Evolutionary conservation across 2,888 invertebrate genomes (phyloP).

Genomic region (Hydroisotoma schaefferi): DNA sequence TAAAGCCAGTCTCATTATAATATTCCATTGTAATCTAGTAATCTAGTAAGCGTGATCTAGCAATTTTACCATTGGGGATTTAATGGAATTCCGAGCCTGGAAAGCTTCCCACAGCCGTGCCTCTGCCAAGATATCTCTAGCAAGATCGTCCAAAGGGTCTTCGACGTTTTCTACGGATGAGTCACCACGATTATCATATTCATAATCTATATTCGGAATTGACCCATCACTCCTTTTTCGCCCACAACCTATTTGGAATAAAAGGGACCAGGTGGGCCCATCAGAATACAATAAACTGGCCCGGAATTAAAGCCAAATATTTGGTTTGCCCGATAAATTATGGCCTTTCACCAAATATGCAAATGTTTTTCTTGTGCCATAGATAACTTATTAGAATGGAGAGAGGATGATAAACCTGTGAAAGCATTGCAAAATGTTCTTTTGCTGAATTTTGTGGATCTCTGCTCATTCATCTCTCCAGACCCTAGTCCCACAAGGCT

Average conservation of each 20-base stretch:
- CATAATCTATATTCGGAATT: constrained; percentile 11
- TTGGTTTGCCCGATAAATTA: neutral
- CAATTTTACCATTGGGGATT: constrained; percentile 27
- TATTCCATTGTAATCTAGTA: too few relatives aligned
- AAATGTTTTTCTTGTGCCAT: too few relatives aligned
- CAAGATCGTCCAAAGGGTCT: constrained; percentile 64
- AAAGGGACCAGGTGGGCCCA: neutral
- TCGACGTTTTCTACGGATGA: constrained; percentile 23
- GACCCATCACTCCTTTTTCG: constrained; percentile 16
- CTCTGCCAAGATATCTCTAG: constrained; percentile 73
- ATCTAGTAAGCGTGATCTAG: neutral
- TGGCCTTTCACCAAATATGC: too few relatives aligned
- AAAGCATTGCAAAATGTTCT: constrained; percentile 86
- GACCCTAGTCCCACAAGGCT: constrained; percentile 38
- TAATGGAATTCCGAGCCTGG: constrained; percentile 55
- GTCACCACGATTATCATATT: constrained; percentile 18
- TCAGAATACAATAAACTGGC: neutral
- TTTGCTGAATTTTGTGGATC: constrained; percentile 54
- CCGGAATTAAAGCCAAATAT: too few relatives aligned
- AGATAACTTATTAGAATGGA: too few relatives aligned
- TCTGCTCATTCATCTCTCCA: constrained; percentile 32
- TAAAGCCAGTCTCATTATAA: too few relatives aligned
- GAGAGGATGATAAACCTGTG: constrained; percentile 60
- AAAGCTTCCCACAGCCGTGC: constrained; percentile 75
- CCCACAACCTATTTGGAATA: constrained; percentile 12